Conservation (phyloP, 2,797 vertebrate species). For the Phrynocephalus guinanensis region DNA sequence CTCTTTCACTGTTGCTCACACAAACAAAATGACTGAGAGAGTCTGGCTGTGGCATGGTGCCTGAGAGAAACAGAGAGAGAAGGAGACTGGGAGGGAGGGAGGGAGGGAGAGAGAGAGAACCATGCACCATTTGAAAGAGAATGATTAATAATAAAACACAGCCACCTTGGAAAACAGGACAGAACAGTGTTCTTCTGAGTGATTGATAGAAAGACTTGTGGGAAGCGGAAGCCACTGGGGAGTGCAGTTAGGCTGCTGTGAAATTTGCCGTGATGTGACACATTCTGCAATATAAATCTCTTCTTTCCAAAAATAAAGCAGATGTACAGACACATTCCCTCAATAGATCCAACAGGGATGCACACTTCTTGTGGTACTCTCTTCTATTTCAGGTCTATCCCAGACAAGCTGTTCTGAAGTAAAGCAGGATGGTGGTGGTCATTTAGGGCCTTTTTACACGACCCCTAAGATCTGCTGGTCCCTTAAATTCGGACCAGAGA, state of each 20-base stretch:
- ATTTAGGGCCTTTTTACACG: too few species aligned
- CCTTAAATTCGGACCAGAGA: too few species aligned
- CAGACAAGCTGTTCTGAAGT: neutral
- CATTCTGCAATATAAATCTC: neutral
- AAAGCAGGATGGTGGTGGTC: neutral
- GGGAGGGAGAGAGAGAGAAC: neutral
- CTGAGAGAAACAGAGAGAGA: neutral
- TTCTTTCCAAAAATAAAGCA: neutral
- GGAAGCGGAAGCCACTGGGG: neutral
- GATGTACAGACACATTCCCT: neutral
- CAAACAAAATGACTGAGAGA: conserved; percentile 13
- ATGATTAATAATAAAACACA: conserved; percentile 1
- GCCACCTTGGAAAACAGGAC: conserved; percentile 5
- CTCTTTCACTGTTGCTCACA: conserved; percentile 29
- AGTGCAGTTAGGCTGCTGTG: neutral
- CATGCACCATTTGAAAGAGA: neutral
- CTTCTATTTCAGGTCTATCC: neutral
- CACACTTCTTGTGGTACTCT: neutral
- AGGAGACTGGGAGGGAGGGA: too few species aligned
- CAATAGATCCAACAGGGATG: too few species aligned
- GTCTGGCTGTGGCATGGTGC: neutral
- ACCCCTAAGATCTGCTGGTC: too few species aligned
- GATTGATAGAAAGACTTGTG: too few species aligned
- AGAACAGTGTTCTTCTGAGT: neutral
- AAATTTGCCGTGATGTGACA: neutral